Base-by-base conservation (phyloP, 2,113 vertebrate species). In the Vanacampus margaritifer region DNA sequence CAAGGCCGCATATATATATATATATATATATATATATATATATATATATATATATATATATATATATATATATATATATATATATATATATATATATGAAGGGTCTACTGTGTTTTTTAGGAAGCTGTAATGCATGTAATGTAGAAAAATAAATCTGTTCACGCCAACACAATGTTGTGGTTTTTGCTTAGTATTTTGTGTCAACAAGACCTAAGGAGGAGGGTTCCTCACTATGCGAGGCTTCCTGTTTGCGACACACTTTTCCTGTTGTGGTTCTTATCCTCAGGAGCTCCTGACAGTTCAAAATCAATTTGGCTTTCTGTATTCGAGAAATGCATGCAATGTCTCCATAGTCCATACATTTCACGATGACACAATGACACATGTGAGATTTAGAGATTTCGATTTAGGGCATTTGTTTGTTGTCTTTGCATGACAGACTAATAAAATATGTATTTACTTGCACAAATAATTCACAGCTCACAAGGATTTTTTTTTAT, bases 161-260 rank as follows among this genome's bases (percentile, higher is more conserved):
- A 56, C 48, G 70, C 56, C 54, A 37, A 74, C 60, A 61, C 32
- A 46, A 0, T 65, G 62, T n/a, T 2, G 11, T 26, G 48, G 43
- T 60, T 71, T 32, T 71, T 62, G 37, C 72, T n/a, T 41, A 64
- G 67, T 73, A 78, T 81, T 81, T 65, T 68, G 61, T 65, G 66
- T 53, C 77, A 66, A 62, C 26, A 43, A 69, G 63, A 59, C 79
- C 68, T 62, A 65, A n/a, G 37, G 65, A 83, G 71, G 76, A 82
- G 80, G 64, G 69, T 72, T 72, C 63, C 61, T 17, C 43, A 73
- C 51, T 70, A 39, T 37, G 74, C 78, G 81, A 68, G 68, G 84
- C 76, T 82, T 91, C 90, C 90, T 91, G 86, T 91, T 90, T 89
- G 85, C 24, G 73, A 64, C 79, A 80, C 69, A 82, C 59, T 76